These are phyloP conservation scores for Volucella inanis DNA, from an alignment of 2,888 invertebrate species.

Conservation along the genomic window DNA sequence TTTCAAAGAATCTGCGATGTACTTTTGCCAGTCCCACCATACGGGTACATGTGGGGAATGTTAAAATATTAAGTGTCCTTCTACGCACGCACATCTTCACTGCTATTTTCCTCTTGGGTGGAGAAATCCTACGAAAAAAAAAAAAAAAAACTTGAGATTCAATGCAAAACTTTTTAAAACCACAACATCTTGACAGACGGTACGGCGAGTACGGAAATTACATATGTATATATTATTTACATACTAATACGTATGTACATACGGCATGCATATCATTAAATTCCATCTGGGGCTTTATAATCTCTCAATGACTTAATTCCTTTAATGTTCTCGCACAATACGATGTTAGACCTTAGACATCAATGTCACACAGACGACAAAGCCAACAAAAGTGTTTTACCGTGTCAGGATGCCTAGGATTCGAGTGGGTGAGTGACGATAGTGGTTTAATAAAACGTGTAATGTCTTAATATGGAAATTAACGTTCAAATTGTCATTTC, in stretches of 20 bases:
- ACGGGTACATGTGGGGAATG: conserved; percentile 24
- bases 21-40: conserved; percentile 53
- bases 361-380: conserved; percentile 20
- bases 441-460: conserved; percentile 65
- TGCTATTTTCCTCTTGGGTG: not conserved
- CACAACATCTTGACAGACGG: conserved; percentile 15
- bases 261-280: conserved; percentile 65
- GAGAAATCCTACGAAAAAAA: conserved; percentile 23
- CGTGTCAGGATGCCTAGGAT: conserved; percentile 5
- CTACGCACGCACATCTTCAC: conserved; percentile 4
- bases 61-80: conserved; percentile 55
- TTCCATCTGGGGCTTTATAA: conserved; percentile 67
- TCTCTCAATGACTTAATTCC: conserved; percentile 70
- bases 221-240: too few species aligned
- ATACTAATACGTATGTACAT: conserved; percentile 7
- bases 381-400: conserved; percentile 8
- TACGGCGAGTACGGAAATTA: too few species aligned
- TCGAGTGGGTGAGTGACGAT: conserved; percentile 38
- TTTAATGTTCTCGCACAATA: conserved; percentile 57
- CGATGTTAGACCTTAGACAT: conserved; percentile 25
- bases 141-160: conserved; percentile 59
- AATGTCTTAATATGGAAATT: conserved; percentile 59
- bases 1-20: conserved; percentile 56
- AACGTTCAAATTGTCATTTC: conserved; percentile 49
- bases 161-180: conserved; percentile 54